These are phyloP conservation scores for Rhizomys pruinosus DNA, from an alignment of 2,113 vertebrate species.

Conservation along the genomic window DNA sequence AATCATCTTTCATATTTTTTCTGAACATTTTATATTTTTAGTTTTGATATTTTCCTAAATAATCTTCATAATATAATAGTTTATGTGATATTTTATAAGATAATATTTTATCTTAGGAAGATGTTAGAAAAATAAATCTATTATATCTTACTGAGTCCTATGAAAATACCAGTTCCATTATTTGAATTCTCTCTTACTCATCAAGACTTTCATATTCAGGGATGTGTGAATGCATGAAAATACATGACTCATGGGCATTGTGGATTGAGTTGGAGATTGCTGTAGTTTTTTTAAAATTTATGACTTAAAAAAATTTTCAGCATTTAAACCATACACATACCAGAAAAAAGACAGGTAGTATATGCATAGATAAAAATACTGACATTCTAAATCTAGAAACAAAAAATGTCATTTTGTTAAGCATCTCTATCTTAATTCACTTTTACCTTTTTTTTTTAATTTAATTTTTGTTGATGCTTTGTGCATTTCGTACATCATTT, in stretches of 20 bases:
- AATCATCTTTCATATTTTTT: slow-evolving; percentile 33
- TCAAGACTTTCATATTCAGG: not conserved
- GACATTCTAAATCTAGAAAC: not conserved
- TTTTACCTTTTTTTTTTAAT: too few relatives aligned
- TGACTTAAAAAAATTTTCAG: too few relatives aligned
- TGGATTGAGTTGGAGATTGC: not conserved
- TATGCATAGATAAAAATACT: not conserved
- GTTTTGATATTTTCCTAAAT: slow-evolving; percentile 25
- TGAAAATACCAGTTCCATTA: not conserved
- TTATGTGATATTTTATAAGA: too few relatives aligned
- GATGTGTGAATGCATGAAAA: not conserved
- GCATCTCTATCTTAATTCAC: too few relatives aligned
- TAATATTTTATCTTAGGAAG: not conserved
- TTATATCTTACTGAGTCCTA: not conserved
- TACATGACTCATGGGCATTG: not conserved
- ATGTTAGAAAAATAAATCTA: not conserved
- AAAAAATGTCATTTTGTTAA: too few relatives aligned
- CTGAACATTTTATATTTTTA: slow-evolving; percentile 48
- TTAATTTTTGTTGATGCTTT: too few relatives aligned
- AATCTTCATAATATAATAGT: too few relatives aligned
- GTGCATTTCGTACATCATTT: too few relatives aligned
- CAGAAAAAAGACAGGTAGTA: not conserved
- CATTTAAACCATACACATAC: not conserved
- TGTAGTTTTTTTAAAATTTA: not conserved
- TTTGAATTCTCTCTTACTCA: not conserved